phyloP scores from a whole-genome alignment of 2,113 vertebrate species.

The Xenopus borealis region DNA sequence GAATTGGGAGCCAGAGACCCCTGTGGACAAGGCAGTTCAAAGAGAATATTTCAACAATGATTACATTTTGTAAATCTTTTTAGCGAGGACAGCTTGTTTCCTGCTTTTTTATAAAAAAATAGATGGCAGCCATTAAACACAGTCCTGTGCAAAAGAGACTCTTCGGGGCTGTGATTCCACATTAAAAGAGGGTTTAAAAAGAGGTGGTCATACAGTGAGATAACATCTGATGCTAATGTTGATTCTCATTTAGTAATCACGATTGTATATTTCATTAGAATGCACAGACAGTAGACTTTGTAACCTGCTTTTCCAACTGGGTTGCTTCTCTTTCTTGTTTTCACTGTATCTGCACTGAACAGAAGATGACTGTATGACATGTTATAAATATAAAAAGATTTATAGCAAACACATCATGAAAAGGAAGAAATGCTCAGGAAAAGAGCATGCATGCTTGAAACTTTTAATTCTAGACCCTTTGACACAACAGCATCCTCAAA shows the following conservation, averaged over 20 bases:
- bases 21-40: conserved; percentile 80
- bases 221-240: background rate
- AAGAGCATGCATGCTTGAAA: too few relatives aligned
- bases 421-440: too few relatives aligned
- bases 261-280: background rate
- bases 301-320: too few relatives aligned
- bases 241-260: background rate
- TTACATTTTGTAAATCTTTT: conserved; percentile 88
- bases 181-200: conserved; percentile 41
- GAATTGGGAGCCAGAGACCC: conserved; percentile 77
- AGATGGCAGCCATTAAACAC: conserved; percentile 76
- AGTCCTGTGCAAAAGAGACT: conserved; percentile 69
- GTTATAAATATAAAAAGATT: too few relatives aligned
- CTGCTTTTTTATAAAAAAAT: conserved; percentile 76
- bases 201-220: background rate
- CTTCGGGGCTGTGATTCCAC: conserved; percentile 69
- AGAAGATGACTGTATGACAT: too few relatives aligned
- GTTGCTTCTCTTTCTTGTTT: too few relatives aligned
- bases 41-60: conserved; percentile 84
- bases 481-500: too few relatives aligned
- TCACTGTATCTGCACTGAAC: too few relatives aligned
- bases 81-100: conserved; percentile 73
- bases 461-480: too few relatives aligned
- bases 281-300: too few relatives aligned
- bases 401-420: too few relatives aligned